A percentile compares a stretch with the other conserved stretches of the same genome.
These are phyloP conservation scores for Ctenoplectra terminalis DNA, from an alignment of 1,140 invertebrate species.

Conservation along the genomic window DNA sequence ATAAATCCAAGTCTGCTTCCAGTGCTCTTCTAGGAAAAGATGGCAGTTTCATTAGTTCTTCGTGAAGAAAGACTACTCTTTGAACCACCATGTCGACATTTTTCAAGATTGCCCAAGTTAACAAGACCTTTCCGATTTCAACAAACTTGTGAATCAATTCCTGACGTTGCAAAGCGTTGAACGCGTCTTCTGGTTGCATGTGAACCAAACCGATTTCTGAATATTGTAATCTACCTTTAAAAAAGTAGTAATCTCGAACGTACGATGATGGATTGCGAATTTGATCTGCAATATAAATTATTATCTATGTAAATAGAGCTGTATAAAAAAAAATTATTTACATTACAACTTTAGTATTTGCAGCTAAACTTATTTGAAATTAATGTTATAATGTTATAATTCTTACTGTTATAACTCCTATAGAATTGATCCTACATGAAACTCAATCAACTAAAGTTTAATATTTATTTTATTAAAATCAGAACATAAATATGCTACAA, in stretches of 20 bases:
- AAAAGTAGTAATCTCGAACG: constrained; percentile 99
- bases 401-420: no score
- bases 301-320: no score
- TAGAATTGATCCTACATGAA: no score
- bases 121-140: constrained; percentile 97
- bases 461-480: no score
- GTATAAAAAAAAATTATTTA: background rate
- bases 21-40: constrained; percentile 99
- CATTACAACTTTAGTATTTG: background rate
- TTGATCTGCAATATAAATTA: constrained; percentile 88
- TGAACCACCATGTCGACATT: constrained; percentile 97
- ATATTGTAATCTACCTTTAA: constrained; percentile 97
- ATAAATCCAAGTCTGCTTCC: constrained; percentile 97
- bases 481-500: no score
- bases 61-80: constrained; percentile 98
- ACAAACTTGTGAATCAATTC: constrained; percentile 97
- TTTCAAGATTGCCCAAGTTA: constrained; percentile 95
- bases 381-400: no score
- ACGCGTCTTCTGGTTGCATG: constrained; percentile 96
- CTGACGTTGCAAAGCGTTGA: constrained; percentile 95
- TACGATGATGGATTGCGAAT: constrained; percentile 97
- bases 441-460: no score
- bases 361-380: background rate
- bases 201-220: constrained; percentile 97
- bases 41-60: constrained; percentile 99